Conservation (phyloP, 1,140 invertebrate species). For the Leucophenga varia region DNA sequence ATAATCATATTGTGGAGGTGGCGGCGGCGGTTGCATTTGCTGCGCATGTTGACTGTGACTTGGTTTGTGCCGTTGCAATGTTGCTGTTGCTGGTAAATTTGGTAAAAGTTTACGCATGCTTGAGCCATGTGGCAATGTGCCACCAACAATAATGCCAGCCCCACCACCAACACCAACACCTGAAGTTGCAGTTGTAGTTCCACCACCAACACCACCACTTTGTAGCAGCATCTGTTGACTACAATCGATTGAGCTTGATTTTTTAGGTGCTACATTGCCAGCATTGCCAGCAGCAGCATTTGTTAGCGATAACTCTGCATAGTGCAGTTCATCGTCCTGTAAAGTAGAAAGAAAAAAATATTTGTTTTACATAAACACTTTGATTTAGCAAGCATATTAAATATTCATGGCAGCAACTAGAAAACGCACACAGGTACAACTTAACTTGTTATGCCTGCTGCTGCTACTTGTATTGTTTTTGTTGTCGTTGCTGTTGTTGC, state of each 20-base stretch:
- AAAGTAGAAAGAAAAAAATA: background rate
- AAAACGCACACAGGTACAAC: no score
- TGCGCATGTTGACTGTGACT: slow-evolving; percentile 39
- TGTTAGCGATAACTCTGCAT: slow-evolving; percentile 67
- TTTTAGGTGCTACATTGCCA: slow-evolving; percentile 8
- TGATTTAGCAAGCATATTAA: background rate
- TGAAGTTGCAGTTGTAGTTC: slow-evolving; percentile 6
- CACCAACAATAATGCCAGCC: slow-evolving; percentile 26
- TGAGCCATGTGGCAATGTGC: slow-evolving; percentile 46
- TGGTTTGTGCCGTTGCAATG: slow-evolving; percentile 46
- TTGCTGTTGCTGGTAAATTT: slow-evolving; percentile 43
- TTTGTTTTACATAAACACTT: slow-evolving; percentile 1
- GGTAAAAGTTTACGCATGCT: slow-evolving; percentile 49
- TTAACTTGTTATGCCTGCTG: no score
- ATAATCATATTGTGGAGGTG: slow-evolving; percentile 50
- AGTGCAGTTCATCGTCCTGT: slow-evolving; percentile 67
- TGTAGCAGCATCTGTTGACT: slow-evolving; percentile 26
- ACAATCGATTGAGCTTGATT: slow-evolving; percentile 19
- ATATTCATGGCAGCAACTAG: no score
- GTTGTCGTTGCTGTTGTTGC: no score
- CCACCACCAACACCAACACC: background rate
- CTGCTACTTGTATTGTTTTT: no score
- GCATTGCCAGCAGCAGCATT: slow-evolving; percentile 39
- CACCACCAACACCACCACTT: slow-evolving; percentile 22
- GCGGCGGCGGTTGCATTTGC: slow-evolving; percentile 49